Percentiles rank a stretch among this genome's conserved stretches.
These are phyloP conservation scores for Colaptes auratus DNA, from an alignment of 2,113 vertebrate genomes.

Conservation along the genomic window DNA sequence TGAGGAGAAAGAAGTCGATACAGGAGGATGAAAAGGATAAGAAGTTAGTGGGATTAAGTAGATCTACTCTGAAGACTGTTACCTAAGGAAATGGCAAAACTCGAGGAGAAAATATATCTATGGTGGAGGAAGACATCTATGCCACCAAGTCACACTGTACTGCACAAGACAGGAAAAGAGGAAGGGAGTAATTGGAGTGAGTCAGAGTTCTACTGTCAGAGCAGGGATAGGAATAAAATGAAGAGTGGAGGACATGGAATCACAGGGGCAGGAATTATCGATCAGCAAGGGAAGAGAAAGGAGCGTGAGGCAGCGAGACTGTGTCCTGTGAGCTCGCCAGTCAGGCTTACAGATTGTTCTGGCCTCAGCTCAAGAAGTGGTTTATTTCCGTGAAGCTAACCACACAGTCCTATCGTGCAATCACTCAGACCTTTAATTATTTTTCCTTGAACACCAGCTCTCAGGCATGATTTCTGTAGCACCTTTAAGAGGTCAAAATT, in stretches of 20 bases:
- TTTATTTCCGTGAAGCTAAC: not conserved
- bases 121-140: not conserved
- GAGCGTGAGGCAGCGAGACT: not conserved
- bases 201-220: not conserved
- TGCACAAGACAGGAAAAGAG: not conserved
- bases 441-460: not conserved
- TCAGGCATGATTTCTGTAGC: not conserved
- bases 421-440: not conserved
- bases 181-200: not conserved
- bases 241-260: not conserved
- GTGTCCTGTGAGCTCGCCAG: not conserved
- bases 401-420: not conserved
- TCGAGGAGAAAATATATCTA: not conserved
- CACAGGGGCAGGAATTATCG: not conserved
- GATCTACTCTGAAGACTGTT: not conserved
- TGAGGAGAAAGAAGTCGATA: not conserved
- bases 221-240: not conserved
- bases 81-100: not conserved
- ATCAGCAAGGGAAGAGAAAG: not conserved
- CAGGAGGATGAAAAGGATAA: not conserved
- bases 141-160: not conserved
- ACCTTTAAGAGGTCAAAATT: constrained; percentile 7
- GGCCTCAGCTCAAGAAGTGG: not conserved
- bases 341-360: not conserved
- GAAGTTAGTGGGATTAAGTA: not conserved